These are phyloP conservation scores for Cephalopholis sonnerati DNA, from an alignment of 2,113 vertebrate species.

Conservation along the genomic window DNA sequence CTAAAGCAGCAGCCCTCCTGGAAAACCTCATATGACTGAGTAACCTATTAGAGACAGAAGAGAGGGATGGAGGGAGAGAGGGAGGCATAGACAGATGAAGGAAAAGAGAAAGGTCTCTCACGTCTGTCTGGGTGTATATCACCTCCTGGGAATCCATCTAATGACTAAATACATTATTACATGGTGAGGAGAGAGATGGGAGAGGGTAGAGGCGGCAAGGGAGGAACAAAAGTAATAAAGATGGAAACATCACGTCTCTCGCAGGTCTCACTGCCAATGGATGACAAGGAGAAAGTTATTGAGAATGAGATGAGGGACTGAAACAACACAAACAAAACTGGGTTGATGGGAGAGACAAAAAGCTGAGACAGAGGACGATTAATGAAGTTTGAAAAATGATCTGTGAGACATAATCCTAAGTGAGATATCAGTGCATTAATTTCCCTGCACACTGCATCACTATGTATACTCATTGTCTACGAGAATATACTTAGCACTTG, in stretches of 20 bases:
- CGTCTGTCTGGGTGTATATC: constrained; percentile 34
- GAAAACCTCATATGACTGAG: constrained; percentile 64
- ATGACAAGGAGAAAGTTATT: constrained; percentile 22
- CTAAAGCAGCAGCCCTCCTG: constrained; percentile 47
- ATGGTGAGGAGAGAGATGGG: constrained; percentile 18
- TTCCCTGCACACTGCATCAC: constrained; percentile 13
- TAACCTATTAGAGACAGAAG: constrained; percentile 56
- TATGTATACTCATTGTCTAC: not conserved
- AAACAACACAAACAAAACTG: constrained; percentile 25
- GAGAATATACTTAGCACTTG: not conserved
- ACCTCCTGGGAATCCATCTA: constrained; percentile 49
- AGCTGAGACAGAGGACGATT: not conserved
- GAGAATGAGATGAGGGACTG: constrained; percentile 17
- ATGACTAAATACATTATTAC: constrained; percentile 69
- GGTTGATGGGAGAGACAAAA: not conserved
- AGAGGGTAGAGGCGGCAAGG: not conserved
- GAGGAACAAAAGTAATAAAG: constrained; percentile 56
- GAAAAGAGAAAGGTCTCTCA: constrained; percentile 28
- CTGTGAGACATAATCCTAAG: not conserved
- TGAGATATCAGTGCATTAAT: not conserved
- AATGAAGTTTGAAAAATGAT: not conserved
- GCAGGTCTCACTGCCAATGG: constrained; percentile 16
- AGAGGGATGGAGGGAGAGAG: not conserved
- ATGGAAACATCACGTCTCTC: constrained; percentile 17
- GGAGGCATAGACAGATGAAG: constrained; percentile 22